phyloP scores from a whole-genome alignment of 1,140 invertebrate species.

The Stratiolaelaps scimitus region DNA sequence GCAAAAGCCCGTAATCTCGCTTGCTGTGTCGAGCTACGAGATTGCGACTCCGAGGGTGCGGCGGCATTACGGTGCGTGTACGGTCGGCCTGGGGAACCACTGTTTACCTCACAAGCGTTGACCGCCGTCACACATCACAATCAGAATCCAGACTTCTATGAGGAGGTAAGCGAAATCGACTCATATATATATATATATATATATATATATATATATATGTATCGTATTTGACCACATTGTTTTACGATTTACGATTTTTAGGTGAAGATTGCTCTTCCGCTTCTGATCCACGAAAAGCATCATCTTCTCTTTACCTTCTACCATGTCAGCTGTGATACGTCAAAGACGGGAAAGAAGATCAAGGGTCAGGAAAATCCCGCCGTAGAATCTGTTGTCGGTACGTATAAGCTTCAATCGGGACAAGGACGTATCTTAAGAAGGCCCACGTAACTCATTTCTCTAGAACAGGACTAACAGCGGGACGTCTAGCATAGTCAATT shows the following conservation, averaged over 20 bases:
- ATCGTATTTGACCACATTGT: conserved; percentile 38
- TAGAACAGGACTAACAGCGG: no score
- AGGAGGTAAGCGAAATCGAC: conserved; percentile 37
- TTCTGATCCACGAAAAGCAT: conserved; percentile 60
- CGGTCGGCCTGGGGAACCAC: conserved; percentile 50
- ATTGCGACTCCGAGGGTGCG: conserved; percentile 58
- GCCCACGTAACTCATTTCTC: no score
- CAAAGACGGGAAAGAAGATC: conserved; percentile 52
- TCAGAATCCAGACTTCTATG: conserved; percentile 46
- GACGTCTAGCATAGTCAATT: no score
- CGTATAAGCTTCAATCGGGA: background rate
- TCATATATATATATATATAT: no score
- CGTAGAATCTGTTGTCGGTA: conserved; percentile 65
- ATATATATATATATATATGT: no score
- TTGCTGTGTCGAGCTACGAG: conserved; percentile 67
- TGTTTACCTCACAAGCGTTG: conserved; percentile 50
- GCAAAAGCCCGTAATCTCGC: conserved; percentile 67
- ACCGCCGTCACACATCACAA: conserved; percentile 48
- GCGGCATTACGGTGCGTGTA: conserved; percentile 62
- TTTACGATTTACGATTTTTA: conserved; percentile 44
- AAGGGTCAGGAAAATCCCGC: conserved; percentile 48
- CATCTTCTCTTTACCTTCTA: conserved; percentile 77
- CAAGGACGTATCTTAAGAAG: no score
- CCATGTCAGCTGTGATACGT: conserved; percentile 59
- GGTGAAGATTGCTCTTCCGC: conserved; percentile 68